Conservation (phyloP, 2,113 vertebrate species). For the Rhinolophus ferrumequinum region DNA sequence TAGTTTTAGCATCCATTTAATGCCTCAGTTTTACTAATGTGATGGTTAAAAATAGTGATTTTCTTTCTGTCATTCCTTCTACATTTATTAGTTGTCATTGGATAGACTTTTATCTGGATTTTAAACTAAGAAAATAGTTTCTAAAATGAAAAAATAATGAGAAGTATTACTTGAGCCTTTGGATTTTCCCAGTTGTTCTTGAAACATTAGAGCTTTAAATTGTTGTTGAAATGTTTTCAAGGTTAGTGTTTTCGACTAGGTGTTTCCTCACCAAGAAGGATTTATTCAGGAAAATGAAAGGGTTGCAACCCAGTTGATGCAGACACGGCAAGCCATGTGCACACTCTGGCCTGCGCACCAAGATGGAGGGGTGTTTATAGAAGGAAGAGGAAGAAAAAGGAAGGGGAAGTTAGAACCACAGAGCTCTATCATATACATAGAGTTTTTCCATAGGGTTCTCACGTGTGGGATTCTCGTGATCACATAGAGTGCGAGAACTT, state of each 20-base stretch:
- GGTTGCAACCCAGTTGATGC: too few relatives aligned
- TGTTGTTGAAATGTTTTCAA: not conserved
- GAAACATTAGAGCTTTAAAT: not conserved
- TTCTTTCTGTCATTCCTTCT: not conserved
- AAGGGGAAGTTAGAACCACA: not conserved
- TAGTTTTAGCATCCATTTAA: not conserved
- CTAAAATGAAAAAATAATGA: not conserved
- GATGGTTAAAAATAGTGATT: not conserved
- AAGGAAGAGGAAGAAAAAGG: not conserved
- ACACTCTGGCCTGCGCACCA: too few relatives aligned
- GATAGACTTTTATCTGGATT: not conserved
- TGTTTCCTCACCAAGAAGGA: too few relatives aligned
- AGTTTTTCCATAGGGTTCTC: not conserved
- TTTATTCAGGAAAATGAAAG: too few relatives aligned
- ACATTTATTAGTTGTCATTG: not conserved
- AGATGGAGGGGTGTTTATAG: too few relatives aligned
- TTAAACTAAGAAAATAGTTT: conserved; percentile 21
- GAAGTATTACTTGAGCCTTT: not conserved
- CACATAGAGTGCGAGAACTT: not conserved
- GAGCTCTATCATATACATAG: not conserved
- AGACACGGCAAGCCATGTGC: too few relatives aligned
- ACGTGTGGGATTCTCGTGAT: not conserved
- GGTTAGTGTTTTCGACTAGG: not conserved
- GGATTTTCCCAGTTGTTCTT: not conserved
- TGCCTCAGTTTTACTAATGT: not conserved